Base-by-base conservation (phyloP, 92 coral and sea anemone genomes). In the Zoanthus sansibaricus region DNA sequence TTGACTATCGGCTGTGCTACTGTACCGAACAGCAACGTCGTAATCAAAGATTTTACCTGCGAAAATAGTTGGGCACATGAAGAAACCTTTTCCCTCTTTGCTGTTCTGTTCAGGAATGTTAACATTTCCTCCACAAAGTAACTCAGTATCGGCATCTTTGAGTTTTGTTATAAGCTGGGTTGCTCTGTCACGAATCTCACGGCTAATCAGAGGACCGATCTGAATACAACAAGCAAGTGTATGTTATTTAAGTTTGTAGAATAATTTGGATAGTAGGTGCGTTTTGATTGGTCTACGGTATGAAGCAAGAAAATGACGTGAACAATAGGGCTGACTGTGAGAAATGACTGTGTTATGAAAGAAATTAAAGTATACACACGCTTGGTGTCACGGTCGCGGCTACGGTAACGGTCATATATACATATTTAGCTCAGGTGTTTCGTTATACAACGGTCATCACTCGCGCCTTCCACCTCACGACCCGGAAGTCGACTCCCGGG, bases 151-250 rank as follows among this genome's bases (percentile, higher is more conserved):
- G 10, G 51, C 30, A 30, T 64, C 45, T 45, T 64, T 66, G 56
- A 47, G 72, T 62, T 16, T 42, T 69, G 5, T 6, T 4, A 79
- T 42, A 10, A 62, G 17, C 32, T 64, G 73, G 9, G 64, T 55
- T 25, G 66, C 13, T 37, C 12, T 79, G 73, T 64, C 74, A 30
- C 74, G 59, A 20, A 42, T 79, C 3, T 79, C 84, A n/a, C 37
- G 7, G 9, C 84, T 45, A 18, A 64, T 79, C 42, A 79, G 75
- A 64, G 84, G 73, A 20, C 74, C 84, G 6, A 79, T 69, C 84
- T 79, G 58, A 2, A 6, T 1, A 44, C 33, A 42, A 64, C 32
- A 78, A 58, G 1, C 42, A 3, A 48, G 9, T 16, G n/a, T 16
- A 6, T 61, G 9, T 16, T 13, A 15, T 58, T 8, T 16, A n/a